Evolutionary conservation across 2,888 invertebrate species (phyloP).

Genomic region (Leptinotarsa peninsularis): DNA sequence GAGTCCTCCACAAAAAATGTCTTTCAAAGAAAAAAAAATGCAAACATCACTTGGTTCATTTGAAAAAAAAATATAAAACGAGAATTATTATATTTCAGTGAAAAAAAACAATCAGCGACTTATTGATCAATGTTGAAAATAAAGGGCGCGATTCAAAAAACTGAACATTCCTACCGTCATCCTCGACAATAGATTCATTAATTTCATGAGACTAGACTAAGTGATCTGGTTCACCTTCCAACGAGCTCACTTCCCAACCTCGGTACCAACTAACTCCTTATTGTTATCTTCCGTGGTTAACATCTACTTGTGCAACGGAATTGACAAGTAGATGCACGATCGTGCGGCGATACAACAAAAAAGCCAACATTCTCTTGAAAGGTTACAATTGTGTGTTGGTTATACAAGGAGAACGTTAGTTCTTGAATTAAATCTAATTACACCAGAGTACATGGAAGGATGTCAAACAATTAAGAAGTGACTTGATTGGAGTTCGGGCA

Average conservation of each 20-base stretch:
- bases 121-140: too few species aligned
- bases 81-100: too few species aligned
- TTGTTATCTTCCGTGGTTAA: slow-evolving; percentile 39
- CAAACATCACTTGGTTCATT: too few species aligned
- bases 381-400: slow-evolving; percentile 54
- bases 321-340: slow-evolving; percentile 52
- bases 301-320: slow-evolving; percentile 50
- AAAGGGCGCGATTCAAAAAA: too few species aligned
- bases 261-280: slow-evolving; percentile 28
- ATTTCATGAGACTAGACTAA: not conserved
- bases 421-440: slow-evolving; percentile 35
- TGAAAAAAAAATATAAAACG: too few species aligned
- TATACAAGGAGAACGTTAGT: slow-evolving; percentile 52
- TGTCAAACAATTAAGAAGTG: slow-evolving; percentile 31
- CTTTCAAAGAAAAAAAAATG: too few species aligned
- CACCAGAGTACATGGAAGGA: slow-evolving; percentile 31
- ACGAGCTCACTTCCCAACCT: slow-evolving; percentile 26
- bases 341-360: slow-evolving; percentile 53
- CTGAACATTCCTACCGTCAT: not conserved
- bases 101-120: too few species aligned
- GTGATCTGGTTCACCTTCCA: slow-evolving; percentile 18
- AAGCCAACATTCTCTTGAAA: slow-evolving; percentile 59
- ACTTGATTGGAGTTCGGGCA: slow-evolving; percentile 11
- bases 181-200: not conserved
- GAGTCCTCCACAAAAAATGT: too few species aligned